Percentiles rank a stretch among this genome's conserved stretches.
Evolutionary conservation across 2,113 vertebrate genomes (phyloP).

Genomic region (Mus musculus): GRCm39 chr15:10957001-10957500

Average conservation of each 20-base stretch:
- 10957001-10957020: slow-evolving; percentile 37
- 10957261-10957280: background rate
- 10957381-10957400: background rate
- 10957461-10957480: background rate
- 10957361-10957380: background rate
- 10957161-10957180: background rate
- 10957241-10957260: background rate
- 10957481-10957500: background rate
- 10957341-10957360: background rate
- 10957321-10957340: background rate
- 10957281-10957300: background rate
- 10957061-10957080: background rate
- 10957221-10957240: slow-evolving; percentile 18
- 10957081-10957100: background rate
- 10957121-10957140: background rate
- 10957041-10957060: background rate
- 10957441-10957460: background rate
- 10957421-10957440: background rate
- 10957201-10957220: background rate
- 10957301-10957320: background rate
- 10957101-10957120: background rate
- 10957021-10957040: slow-evolving; percentile 31
- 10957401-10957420: background rate
- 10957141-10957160: background rate
- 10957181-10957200: background rate